Evolutionary conservation across 1,140 invertebrate genomes (phyloP).

Genomic region (Lycorma delicatula): DNA sequence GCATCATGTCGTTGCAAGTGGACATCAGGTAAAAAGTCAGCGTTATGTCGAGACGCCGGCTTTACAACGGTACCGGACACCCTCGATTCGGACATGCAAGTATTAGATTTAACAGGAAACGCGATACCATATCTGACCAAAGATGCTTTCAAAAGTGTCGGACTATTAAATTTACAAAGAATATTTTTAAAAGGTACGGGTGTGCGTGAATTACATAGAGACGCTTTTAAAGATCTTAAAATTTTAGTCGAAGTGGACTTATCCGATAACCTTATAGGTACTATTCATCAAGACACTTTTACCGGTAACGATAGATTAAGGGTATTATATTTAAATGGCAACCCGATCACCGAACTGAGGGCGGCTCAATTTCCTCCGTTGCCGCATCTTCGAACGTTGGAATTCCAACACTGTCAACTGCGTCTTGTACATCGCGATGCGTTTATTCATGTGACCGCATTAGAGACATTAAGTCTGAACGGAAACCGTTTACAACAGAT

Average conservation of each 20-base stretch:
- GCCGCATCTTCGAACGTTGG: constrained; percentile 57
- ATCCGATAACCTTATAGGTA: constrained; percentile 59
- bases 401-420: constrained; percentile 68
- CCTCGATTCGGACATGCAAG: constrained; percentile 75
- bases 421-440: constrained; percentile 59
- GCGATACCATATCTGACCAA: constrained; percentile 62
- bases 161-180: constrained; percentile 73
- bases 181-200: constrained; percentile 66
- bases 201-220: constrained; percentile 62
- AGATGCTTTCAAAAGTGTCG: constrained; percentile 68
- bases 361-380: constrained; percentile 60
- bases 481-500: constrained; percentile 57
- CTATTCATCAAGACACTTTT: constrained; percentile 61
- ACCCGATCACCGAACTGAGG: constrained; percentile 53
- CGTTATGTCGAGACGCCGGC: constrained; percentile 65
- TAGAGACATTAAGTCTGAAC: constrained; percentile 63
- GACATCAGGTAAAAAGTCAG: constrained; percentile 80
- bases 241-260: constrained; percentile 82
- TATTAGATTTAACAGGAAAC: constrained; percentile 74
- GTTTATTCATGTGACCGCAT: constrained; percentile 51
- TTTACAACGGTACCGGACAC: constrained; percentile 61
- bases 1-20: constrained; percentile 76
- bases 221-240: constrained; percentile 75
- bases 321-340: constrained; percentile 57
- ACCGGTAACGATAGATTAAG: constrained; percentile 61